Evolutionary conservation across 1,140 invertebrate genomes (phyloP), one percentile per base, ranked within the genome.

Genomic region (Parasteatoda tepidariorum): DNA sequence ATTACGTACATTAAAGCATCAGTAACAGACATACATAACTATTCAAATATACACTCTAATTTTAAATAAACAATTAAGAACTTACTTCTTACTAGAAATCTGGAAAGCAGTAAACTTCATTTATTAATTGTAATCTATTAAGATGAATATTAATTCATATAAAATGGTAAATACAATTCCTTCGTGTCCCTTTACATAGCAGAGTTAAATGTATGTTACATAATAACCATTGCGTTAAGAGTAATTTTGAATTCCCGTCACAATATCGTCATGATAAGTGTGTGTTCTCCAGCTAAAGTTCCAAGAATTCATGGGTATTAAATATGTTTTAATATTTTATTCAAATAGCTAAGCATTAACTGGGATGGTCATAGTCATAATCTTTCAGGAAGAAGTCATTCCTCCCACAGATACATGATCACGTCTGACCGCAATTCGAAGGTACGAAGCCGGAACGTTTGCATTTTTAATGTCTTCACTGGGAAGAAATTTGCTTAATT

Each of bases 181-280:
- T n/a, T n/a, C n/a, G n/a, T n/a, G n/a, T n/a, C n/a, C n/a, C n/a
- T n/a, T n/a, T n/a, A n/a, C n/a, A n/a, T n/a, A n/a, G n/a, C n/a
- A n/a, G n/a, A n/a, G n/a, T n/a, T 48, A 48, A 13, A 18, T 48
- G 38, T 48, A 9, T 48, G 38, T 4, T 48, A 48, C 38, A 48
- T 48, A 2, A 48, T 48, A 48, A 18, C 38, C 38, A 48, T 2
- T 13, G 13, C 18, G 18, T 48, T n/a, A 34, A 75, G 61, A 75
- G 55, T 75, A 61, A 75, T 75, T 75, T 62, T 41, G 57, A 48
- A 75, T 75, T 75, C 73, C 62, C 55, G 57, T 75, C 73, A 75
- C 18, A n/a, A 31, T 18, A 62, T 28, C 57, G n/a, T 33, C 28
- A 57, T 62, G 61, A 75, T 75, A 75, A 75, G 59, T 33, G 57